Evolutionary conservation across 2,797 vertebrate species (phyloP).

Genomic region (Pogoniulus pusillus): DNA sequence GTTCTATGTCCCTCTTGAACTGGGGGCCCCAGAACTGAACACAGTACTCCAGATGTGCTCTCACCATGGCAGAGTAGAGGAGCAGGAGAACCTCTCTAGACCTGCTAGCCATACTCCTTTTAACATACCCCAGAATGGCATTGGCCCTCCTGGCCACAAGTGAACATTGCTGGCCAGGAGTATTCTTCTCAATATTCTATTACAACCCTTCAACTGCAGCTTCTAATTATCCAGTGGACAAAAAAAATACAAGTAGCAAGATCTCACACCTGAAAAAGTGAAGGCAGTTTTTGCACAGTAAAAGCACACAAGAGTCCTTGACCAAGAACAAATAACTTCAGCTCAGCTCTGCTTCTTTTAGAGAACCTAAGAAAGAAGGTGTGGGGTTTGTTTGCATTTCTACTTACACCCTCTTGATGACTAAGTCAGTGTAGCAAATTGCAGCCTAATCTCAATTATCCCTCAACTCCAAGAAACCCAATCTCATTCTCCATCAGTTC

Average conservation of each 20-base stretch:
- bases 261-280: accelerated
- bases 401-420: neutral
- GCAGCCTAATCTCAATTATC: neutral
- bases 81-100: too few relatives aligned
- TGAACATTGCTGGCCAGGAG: too few relatives aligned
- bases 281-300: neutral
- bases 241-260: neutral
- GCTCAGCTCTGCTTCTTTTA: neutral
- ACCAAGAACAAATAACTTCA: neutral
- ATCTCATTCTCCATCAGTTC: neutral
- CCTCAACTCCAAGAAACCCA: neutral
- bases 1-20: too few relatives aligned
- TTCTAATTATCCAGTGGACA: neutral
- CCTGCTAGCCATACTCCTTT: too few relatives aligned
- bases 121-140: too few relatives aligned
- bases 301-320: neutral
- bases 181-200: neutral
- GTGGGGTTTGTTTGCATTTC: neutral
- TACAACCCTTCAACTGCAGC: neutral
- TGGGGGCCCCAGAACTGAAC: too few relatives aligned
- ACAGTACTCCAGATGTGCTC: too few relatives aligned
- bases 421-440: neutral
- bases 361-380: neutral
- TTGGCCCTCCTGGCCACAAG: too few relatives aligned
- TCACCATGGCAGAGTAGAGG: too few relatives aligned